phyloP scores from a whole-genome alignment of 2,888 invertebrate species.

The Vesta saturnalis region DNA sequence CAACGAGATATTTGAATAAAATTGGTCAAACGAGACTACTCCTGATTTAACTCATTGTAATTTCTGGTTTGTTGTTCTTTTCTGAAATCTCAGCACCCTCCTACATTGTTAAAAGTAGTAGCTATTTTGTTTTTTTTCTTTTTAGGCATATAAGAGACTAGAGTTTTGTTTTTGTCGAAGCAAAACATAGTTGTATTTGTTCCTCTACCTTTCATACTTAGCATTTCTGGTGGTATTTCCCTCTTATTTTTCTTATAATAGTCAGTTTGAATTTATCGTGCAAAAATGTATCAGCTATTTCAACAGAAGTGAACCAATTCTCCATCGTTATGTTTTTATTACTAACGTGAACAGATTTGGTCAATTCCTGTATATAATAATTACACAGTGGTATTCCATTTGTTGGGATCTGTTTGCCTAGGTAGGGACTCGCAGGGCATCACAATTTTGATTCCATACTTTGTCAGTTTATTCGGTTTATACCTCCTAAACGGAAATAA shows the following conservation, averaged over 20 bases:
- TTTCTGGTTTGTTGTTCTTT: neutral
- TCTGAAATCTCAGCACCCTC: neutral
- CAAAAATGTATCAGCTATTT: neutral
- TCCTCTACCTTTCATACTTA: neutral
- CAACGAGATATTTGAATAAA: neutral
- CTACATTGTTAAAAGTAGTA: neutral
- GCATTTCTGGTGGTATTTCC: too few species aligned
- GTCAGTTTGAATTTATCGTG: neutral
- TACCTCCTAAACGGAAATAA: neutral
- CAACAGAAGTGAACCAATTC: neutral
- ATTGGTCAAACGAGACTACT: neutral
- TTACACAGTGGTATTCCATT: neutral
- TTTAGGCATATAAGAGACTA: neutral
- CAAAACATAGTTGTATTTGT: neutral
- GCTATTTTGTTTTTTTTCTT: neutral
- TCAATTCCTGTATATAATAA: neutral
- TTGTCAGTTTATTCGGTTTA: neutral
- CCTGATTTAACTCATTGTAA: neutral
- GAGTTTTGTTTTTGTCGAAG: neutral
- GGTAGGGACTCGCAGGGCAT: neutral
- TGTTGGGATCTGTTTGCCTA: neutral
- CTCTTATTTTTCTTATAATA: neutral
- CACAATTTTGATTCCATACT: neutral
- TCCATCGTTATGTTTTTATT: neutral
- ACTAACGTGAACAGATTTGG: neutral